Percentiles rank a stretch among this genome's conserved stretches.
Conservation (phyloP, 2,797 vertebrate genomes). For the Clamator glandarius region DNA sequence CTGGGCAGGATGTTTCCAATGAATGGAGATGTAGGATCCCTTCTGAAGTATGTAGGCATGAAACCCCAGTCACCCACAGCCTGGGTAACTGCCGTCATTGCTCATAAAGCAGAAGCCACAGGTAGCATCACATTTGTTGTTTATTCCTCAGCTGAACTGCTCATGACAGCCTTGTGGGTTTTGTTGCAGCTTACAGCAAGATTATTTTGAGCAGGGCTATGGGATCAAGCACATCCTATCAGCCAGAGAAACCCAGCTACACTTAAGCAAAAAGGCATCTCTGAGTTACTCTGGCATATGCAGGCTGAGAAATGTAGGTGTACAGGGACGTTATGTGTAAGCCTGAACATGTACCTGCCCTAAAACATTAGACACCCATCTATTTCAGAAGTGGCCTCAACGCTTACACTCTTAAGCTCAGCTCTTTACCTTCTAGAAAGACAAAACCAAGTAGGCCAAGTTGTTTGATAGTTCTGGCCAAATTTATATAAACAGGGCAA, state of each 20-base stretch:
- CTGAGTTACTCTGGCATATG: neutral
- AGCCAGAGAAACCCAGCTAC: neutral
- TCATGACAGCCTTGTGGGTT: neutral
- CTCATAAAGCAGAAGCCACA: neutral
- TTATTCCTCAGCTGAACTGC: neutral
- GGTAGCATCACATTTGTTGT: neutral
- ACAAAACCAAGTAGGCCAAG: neutral
- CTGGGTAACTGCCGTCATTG: neutral
- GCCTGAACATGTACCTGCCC: neutral
- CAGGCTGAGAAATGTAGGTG: neutral
- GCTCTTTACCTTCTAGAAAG: neutral
- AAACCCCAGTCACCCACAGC: neutral
- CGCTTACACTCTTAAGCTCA: neutral
- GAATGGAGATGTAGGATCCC: accelerated
- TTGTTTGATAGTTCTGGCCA: neutral
- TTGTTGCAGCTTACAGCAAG: neutral
- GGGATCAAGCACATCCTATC: neutral
- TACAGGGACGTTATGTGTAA: neutral
- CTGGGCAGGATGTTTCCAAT: neutral
- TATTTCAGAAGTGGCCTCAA: neutral
- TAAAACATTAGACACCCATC: neutral
- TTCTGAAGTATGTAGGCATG: neutral
- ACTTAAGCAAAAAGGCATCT: neutral
- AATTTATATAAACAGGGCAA: neutral
- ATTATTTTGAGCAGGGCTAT: neutral